Conservation (phyloP, 2,888 invertebrate species). For the Trissoscelio sp. region DNA sequence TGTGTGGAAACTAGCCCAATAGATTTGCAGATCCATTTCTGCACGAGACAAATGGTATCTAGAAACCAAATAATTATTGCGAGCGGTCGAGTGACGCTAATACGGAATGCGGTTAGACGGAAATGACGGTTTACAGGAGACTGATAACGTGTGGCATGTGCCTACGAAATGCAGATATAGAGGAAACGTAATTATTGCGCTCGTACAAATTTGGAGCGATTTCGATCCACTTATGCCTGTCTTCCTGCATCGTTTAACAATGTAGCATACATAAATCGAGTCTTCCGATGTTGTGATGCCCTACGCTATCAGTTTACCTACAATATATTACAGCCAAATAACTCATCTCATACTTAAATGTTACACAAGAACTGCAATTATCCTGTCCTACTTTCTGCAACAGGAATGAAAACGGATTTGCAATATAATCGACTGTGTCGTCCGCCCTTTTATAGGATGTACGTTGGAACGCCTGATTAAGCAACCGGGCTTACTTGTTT, state of each 20-base stretch:
- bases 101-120: constrained; percentile 69
- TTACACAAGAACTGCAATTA: too few relatives aligned
- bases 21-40: constrained; percentile 59
- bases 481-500: too few relatives aligned
- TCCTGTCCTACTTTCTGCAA: too few relatives aligned
- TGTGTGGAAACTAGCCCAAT: constrained; percentile 48
- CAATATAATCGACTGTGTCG: too few relatives aligned
- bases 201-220: constrained; percentile 69
- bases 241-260: constrained; percentile 69
- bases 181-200: constrained; percentile 69
- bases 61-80: constrained; percentile 69
- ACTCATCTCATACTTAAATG: constrained; percentile 13
- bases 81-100: constrained; percentile 69
- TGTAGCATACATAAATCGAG: constrained; percentile 64
- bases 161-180: constrained; percentile 68
- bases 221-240: constrained; percentile 67
- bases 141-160: constrained; percentile 69
- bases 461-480: too few relatives aligned
- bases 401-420: too few relatives aligned
- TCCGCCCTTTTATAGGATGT: too few relatives aligned
- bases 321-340: constrained; percentile 35
- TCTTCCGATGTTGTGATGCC: constrained; percentile 59
- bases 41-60: constrained; percentile 63
- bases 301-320: constrained; percentile 42
- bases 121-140: constrained; percentile 70